Evolutionary conservation across 2,888 invertebrate genomes (phyloP).

Genomic region (Rotaria macrura): DNA sequence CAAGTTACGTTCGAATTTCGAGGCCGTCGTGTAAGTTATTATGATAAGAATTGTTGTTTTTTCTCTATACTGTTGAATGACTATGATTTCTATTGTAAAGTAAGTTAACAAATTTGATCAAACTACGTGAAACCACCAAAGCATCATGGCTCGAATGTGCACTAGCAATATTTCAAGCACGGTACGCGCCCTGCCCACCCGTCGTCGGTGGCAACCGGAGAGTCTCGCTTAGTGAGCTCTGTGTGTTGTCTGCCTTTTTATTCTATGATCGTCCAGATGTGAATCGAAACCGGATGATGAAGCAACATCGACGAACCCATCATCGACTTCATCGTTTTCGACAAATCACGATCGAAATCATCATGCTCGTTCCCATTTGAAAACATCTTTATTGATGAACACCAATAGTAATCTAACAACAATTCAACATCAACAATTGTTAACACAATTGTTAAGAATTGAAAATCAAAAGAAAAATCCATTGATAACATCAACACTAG

Average conservation of each 20-base stretch:
- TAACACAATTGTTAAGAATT: background rate
- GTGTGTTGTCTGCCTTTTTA: slow-evolving; percentile 15
- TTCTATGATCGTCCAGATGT: slow-evolving; percentile 17
- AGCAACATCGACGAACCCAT: background rate
- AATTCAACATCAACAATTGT: background rate
- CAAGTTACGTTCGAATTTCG: background rate
- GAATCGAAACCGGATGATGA: background rate
- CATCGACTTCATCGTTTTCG: background rate
- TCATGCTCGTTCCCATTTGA: background rate
- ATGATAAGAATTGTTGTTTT: background rate
- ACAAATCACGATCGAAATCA: background rate
- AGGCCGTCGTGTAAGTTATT: slow-evolving; percentile 1
- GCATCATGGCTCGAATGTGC: background rate
- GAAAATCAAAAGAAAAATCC: background rate
- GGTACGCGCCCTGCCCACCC: slow-evolving; percentile 9
- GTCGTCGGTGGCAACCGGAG: slow-evolving; percentile 1
- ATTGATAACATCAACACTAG: background rate
- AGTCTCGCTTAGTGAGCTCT: slow-evolving; percentile 19
- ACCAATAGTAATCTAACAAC: background rate
- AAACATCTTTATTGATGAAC: background rate
- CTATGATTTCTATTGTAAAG: background rate
- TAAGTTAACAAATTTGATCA: slow-evolving; percentile 15
- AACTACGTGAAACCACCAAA: background rate
- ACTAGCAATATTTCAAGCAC: slow-evolving; percentile 7
- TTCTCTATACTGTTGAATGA: background rate